These are phyloP conservation scores for Tragelaphus scriptus DNA, from an alignment of 2,113 vertebrate species.

Conservation along the genomic window DNA sequence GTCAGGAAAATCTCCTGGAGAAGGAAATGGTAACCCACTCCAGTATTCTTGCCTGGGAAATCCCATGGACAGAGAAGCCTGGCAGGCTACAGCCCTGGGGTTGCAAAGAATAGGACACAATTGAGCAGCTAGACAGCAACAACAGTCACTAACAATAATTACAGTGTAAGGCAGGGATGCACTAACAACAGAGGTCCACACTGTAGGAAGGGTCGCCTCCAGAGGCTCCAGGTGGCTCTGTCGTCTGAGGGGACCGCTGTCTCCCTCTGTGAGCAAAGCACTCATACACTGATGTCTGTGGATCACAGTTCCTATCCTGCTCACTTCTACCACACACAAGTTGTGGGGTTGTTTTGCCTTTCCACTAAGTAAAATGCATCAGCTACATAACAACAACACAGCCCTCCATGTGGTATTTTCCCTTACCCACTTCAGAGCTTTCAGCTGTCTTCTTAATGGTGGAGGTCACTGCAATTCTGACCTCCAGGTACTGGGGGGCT, in stretches of 20 bases:
- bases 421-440: not conserved
- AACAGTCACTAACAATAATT: not conserved
- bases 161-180: not conserved
- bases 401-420: not conserved
- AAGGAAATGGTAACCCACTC: not conserved
- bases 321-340: not conserved
- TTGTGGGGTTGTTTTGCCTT: not conserved
- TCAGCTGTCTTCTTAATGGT: not conserved
- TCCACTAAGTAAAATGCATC: not conserved
- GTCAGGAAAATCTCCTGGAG: not conserved
- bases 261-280: not conserved
- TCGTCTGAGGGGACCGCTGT: accelerated
- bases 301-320: not conserved
- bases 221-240: accelerated
- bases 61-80: not conserved
- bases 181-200: too few species aligned
- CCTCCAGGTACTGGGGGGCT: not conserved
- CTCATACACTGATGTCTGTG: accelerated
- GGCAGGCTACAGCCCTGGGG: not conserved
- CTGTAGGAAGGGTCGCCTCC: accelerated
- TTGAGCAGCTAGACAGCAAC: not conserved
- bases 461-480: not conserved
- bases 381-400: not conserved
- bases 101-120: not conserved
- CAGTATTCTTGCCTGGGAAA: not conserved